Evolutionary conservation across 2,888 invertebrate species (phyloP), one percentile per base, ranked within the genome.

Genomic region (Bellardia bayeri): DNA sequence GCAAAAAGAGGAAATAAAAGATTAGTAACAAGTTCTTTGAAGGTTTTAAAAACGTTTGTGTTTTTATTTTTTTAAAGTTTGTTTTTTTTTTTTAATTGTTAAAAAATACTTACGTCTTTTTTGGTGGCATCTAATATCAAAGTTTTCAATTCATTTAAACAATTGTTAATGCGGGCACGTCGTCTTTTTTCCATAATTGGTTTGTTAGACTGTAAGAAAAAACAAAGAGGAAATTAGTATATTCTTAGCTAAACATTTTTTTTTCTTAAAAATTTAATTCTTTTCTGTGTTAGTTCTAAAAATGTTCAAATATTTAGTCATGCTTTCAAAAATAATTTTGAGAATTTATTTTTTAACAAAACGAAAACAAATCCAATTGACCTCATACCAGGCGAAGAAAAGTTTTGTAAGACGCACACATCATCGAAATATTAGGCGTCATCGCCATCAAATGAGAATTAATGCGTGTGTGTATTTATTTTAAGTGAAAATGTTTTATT

Each of bases 131-230:
- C 98, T 92, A 97, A 94, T 76, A 98, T 96, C 66, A 98, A 94
- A 66, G 97, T 96, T 94, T 98, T 98, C 66, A 98, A 94, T 92
- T 98, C 98, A 91, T 97, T 97, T 86, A 98, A 95, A 91, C 97
- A 97, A 92, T 98, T 96, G 94, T 98, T 98, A 92, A 98, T 98
- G 91, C 98, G 95, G 79, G 98, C 98, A 90, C 98, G 95, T 89
- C 98, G 94, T 90, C 97, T 95, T 94, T 98, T 98, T 94, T 98
- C 98, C 97, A 98, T 98, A 90, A 98, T 97, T 45, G 98, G 98
- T 93, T 98, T 98, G 92, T 98, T 97, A 80, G 97, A 97, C 98
- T 98, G 95, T 89, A 96, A 96, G 90, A 89, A 90, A 88, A 56
- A 88, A 58, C 83, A 71, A 80, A 37, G 0, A 69, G 85, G 23